Evolutionary conservation across 2,888 invertebrate species (phyloP).

Genomic region (Orchestes rusci): DNA sequence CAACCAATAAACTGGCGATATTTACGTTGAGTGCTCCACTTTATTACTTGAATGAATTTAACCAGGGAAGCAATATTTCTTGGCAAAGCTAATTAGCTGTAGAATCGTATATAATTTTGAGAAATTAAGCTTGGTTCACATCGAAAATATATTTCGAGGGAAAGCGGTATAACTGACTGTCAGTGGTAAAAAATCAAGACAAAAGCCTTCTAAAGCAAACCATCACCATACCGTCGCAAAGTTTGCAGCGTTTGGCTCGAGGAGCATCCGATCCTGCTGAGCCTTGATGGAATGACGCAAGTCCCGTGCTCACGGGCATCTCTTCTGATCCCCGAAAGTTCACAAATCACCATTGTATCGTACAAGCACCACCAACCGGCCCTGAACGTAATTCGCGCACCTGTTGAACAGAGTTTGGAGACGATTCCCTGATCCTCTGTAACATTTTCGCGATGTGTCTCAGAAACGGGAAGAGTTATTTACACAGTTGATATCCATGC

Average conservation of each 20-base stretch:
- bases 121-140: no score
- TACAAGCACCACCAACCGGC: conserved; percentile 1
- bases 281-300: conserved; percentile 36
- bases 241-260: conserved; percentile 87
- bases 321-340: conserved; percentile 15
- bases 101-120: no score
- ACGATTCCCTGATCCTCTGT: conserved; percentile 1
- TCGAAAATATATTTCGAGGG: no score
- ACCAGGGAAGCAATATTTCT: no score
- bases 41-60: no score
- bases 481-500: conserved; percentile 8
- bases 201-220: conserved; percentile 6
- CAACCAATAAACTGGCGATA: no score
- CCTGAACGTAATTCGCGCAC: conserved; percentile 5
- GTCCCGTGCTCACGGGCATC: conserved; percentile 58
- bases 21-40: no score
- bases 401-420: conserved; percentile 9
- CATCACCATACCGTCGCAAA: conserved; percentile 70
- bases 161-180: no score
- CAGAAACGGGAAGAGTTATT: neutral
- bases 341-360: conserved; percentile 17
- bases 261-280: conserved; percentile 51
- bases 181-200: conserved; percentile 5
- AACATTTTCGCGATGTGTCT: conserved; percentile 9
- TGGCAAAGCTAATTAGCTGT: no score